These are phyloP conservation scores for Liodrosophila aerea DNA, from an alignment of 2,888 invertebrate genomes.

Conservation along the genomic window DNA sequence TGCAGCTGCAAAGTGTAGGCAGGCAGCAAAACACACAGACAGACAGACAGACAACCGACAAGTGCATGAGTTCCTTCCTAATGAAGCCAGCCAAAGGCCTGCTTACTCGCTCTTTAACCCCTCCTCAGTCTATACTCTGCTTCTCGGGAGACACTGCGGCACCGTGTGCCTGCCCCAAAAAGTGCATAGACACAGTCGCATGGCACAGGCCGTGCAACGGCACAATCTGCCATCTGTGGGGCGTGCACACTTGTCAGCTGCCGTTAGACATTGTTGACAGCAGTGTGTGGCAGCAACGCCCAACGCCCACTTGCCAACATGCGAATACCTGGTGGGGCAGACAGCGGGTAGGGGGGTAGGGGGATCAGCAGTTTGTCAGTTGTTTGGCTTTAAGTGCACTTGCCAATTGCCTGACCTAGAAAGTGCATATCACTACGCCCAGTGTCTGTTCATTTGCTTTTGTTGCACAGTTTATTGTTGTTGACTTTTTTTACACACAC, in stretches of 20 bases:
- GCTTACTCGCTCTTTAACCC: not conserved
- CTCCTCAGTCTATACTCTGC: not conserved
- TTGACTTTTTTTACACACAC: constrained; percentile 15
- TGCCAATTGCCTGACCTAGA: constrained; percentile 71
- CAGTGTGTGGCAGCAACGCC: too few species aligned
- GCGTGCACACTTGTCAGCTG: constrained; percentile 74
- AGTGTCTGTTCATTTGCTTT: too few species aligned
- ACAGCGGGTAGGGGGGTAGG: not conserved
- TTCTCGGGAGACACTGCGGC: not conserved
- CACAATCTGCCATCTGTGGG: constrained; percentile 63
- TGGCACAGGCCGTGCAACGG: constrained; percentile 19
- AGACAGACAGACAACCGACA: constrained; percentile 43
- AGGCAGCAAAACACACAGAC: constrained; percentile 47
- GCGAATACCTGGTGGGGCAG: constrained; percentile 36
- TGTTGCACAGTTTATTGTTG: constrained; percentile 12
- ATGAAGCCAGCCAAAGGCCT: constrained; percentile 68
- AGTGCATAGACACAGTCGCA: not conserved
- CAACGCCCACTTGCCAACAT: constrained; percentile 27
- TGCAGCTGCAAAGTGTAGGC: constrained; percentile 43
- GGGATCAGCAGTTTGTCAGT: constrained; percentile 37
- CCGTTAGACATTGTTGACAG: constrained; percentile 71
- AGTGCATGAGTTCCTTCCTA: constrained; percentile 52
- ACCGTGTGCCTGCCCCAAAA: not conserved
- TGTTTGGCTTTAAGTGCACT: constrained; percentile 75
- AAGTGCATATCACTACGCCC: constrained; percentile 19